A percentile compares a stretch with the other conserved stretches of the same genome.
Conservation (phyloP, 2,797 vertebrate genomes). For the Tapirus indicus region DNA sequence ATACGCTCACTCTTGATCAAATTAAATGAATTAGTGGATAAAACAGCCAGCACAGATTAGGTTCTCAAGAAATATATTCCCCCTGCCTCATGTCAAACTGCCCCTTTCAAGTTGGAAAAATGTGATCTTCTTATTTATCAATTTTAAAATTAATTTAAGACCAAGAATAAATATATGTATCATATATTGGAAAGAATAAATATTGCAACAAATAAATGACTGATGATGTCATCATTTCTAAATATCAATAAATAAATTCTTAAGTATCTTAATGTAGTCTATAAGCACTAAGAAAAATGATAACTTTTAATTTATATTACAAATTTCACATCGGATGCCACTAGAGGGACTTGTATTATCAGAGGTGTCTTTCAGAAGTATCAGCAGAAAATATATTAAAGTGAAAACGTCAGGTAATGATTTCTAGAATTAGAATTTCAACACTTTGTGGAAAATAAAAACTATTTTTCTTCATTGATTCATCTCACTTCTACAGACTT, state of each 20-base stretch:
- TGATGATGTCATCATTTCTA: neutral
- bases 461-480: neutral
- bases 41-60: neutral
- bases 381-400: slow-evolving; percentile 48
- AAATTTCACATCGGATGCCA: slow-evolving; percentile 82
- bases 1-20: neutral
- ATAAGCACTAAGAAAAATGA: slow-evolving; percentile 4
- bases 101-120: slow-evolving; percentile 20
- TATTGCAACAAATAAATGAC: neutral
- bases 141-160: slow-evolving; percentile 32
- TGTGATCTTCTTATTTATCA: neutral
- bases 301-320: slow-evolving; percentile 24
- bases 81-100: neutral
- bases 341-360: slow-evolving; percentile 89
- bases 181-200: neutral
- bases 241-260: neutral
- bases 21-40: neutral
- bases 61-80: neutral
- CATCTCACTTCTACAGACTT: neutral
- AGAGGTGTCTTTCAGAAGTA: slow-evolving; percentile 80
- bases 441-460: slow-evolving; percentile 15
- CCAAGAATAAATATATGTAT: neutral
- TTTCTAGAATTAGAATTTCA: neutral
- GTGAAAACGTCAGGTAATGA: neutral
- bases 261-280: neutral